These are phyloP conservation scores for Diarsia dahlii DNA, from an alignment of 2,888 invertebrate species.

Conservation along the genomic window DNA sequence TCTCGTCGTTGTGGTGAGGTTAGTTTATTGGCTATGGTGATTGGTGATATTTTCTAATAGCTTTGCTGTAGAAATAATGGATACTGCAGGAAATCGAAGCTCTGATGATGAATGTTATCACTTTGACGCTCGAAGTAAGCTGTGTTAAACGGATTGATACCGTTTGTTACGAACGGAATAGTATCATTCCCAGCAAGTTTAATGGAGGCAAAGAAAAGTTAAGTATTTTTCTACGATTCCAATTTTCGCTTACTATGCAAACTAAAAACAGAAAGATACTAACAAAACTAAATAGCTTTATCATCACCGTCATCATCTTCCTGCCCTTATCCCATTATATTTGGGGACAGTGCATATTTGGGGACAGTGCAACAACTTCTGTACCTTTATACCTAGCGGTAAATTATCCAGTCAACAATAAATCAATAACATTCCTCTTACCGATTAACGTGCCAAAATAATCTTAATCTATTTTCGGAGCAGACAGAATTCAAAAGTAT, in stretches of 20 bases:
- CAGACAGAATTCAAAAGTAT: conserved; percentile 26
- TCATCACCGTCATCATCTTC: too few relatives aligned
- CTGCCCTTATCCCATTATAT: too few relatives aligned
- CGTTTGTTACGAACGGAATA: neutral
- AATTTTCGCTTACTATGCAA: neutral
- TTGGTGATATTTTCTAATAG: too few relatives aligned
- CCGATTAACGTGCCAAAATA: conserved; percentile 8
- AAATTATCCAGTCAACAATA: neutral
- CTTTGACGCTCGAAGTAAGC: neutral
- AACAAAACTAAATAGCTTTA: neutral
- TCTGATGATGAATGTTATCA: neutral
- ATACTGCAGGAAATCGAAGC: neutral
- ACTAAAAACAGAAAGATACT: neutral
- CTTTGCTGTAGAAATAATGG: neutral
- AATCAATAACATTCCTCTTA: conserved; percentile 15
- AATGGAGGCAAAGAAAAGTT: neutral
- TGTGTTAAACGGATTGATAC: neutral
- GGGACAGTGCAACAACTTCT: too few relatives aligned
- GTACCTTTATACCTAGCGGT: neutral
- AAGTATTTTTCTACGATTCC: neutral
- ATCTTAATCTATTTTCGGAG: conserved; percentile 16
- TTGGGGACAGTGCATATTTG: too few relatives aligned
- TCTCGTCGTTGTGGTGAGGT: conserved; percentile 24
- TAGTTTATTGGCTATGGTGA: conserved; percentile 39
- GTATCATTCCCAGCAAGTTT: neutral